phyloP scores from a whole-genome alignment of 2,888 invertebrate species.

The Poecilobothrus nobilitatus region DNA sequence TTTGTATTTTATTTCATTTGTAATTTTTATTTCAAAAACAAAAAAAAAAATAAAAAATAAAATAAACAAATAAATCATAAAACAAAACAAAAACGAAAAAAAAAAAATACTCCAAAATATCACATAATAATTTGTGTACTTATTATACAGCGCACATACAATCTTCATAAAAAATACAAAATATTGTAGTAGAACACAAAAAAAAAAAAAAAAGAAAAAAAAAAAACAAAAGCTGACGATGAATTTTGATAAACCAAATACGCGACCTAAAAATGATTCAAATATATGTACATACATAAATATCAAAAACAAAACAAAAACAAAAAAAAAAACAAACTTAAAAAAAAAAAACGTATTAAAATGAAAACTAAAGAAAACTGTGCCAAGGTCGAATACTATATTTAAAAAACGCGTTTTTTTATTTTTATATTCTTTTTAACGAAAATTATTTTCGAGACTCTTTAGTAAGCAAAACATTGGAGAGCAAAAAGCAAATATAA shows the following conservation, averaged over 20 bases:
- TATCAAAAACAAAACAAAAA: neutral
- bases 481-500: too few species aligned
- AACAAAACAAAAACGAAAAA: too few species aligned
- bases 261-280: neutral
- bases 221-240: neutral
- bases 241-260: conserved; percentile 4
- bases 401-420: neutral
- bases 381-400: conserved; percentile 19
- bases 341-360: neutral
- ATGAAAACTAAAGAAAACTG: conserved; percentile 14
- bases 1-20: too few species aligned
- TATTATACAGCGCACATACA: neutral
- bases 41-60: too few species aligned
- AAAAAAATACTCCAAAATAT: too few species aligned
- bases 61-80: neutral
- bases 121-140: neutral
- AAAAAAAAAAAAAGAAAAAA: neutral
- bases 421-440: neutral
- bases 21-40: too few species aligned
- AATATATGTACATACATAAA: neutral
- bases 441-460: neutral
- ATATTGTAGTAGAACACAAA: too few species aligned
- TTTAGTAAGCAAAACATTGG: neutral
- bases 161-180: too few species aligned
- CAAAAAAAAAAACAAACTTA: neutral